Percentiles rank a stretch among this genome's conserved stretches.
Evolutionary conservation across 2,888 invertebrate species (phyloP).

Genomic region (Cylindroiulus punctatus): DNA sequence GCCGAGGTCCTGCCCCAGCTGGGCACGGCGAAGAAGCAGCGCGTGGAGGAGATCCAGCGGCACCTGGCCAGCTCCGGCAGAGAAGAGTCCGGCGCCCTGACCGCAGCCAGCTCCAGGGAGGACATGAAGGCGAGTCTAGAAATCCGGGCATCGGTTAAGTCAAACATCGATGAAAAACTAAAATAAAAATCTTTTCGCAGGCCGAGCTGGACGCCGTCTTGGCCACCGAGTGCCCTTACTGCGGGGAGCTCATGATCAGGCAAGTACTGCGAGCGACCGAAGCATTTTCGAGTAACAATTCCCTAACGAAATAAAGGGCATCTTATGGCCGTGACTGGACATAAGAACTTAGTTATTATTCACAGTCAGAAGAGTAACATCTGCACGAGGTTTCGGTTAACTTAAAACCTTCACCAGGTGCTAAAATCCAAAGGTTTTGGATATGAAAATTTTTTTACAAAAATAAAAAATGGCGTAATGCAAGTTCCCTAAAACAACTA

Average conservation of each 20-base stretch:
- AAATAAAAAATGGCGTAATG: no score
- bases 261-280: no score
- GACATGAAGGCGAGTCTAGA: neutral
- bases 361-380: no score
- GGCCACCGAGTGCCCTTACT: slow-evolving; percentile 91
- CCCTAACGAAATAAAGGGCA: no score
- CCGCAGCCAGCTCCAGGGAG: slow-evolving; percentile 19
- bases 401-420: no score
- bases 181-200: slow-evolving; percentile 66
- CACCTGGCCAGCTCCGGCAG: slow-evolving; percentile 60
- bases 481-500: no score
- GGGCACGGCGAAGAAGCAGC: slow-evolving; percentile 68
- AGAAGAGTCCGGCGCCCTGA: neutral
- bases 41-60: slow-evolving; percentile 68
- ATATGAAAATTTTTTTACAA: no score
- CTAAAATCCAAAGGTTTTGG: no score
- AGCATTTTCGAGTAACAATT: no score
- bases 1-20: slow-evolving; percentile 74
- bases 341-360: no score
- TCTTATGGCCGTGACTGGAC: no score
- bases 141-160: neutral
- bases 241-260: slow-evolving; percentile 90
- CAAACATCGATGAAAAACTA: neutral
- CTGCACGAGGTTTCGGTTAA: no score
- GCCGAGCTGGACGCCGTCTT: slow-evolving; percentile 88